phyloP scores from a whole-genome alignment of 2,797 vertebrate genomes.

The Taeniopygia guttata region DNA sequence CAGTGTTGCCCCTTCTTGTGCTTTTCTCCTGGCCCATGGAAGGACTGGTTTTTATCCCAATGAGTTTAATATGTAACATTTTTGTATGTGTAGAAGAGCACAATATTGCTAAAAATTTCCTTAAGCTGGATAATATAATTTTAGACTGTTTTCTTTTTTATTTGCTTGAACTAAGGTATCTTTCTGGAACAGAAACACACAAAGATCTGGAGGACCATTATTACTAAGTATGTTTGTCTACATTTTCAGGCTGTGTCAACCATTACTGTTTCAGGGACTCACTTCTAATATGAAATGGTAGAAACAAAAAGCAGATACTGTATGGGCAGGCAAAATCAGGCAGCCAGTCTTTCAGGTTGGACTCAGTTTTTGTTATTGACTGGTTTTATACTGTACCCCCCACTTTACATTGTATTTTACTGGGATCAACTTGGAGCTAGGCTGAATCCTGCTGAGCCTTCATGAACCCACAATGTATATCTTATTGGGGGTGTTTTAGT shows the following conservation, averaged over 20 bases:
- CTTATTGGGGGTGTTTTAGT: background rate
- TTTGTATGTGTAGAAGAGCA: rapidly evolving
- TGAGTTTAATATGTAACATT: background rate
- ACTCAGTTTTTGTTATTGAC: background rate
- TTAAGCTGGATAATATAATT: background rate
- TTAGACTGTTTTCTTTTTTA: background rate
- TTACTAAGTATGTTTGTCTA: background rate
- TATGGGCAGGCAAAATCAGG: background rate
- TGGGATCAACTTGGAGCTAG: background rate
- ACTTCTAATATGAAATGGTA: background rate
- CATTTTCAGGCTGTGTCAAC: background rate
- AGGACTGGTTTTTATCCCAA: background rate
- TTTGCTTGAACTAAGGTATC: background rate
- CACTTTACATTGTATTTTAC: background rate
- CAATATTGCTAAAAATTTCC: background rate
- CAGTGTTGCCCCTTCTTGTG: background rate
- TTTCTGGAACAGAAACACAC: background rate
- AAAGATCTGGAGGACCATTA: background rate
- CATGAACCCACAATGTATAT: rapidly evolving
- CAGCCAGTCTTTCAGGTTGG: background rate
- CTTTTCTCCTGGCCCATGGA: background rate
- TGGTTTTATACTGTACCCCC: background rate
- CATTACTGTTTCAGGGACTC: background rate
- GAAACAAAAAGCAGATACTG: background rate
- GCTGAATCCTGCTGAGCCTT: background rate